phyloP scores from a whole-genome alignment of 2,113 vertebrate species.

The Hemiprocne comata region DNA sequence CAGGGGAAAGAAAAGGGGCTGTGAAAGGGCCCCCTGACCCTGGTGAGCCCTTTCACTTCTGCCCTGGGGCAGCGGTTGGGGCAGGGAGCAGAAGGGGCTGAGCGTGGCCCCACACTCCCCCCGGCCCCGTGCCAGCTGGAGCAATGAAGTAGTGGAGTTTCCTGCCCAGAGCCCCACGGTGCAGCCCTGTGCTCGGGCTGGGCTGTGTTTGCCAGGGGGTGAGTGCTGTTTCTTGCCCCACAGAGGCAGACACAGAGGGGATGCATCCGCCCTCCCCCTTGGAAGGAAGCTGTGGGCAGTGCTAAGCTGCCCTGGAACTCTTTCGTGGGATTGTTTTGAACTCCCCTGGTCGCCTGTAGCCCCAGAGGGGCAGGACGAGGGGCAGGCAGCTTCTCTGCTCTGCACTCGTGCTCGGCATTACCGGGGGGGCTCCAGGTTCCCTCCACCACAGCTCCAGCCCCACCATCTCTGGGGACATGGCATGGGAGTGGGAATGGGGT shows the following conservation, averaged over 20 bases:
- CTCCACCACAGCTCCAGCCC: not conserved
- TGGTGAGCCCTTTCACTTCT: not conserved
- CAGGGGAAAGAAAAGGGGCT: not conserved
- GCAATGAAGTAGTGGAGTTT: not conserved
- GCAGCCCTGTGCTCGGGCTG: rapidly evolving
- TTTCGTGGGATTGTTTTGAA: not conserved
- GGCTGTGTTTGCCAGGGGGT: not conserved
- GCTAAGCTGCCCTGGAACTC: not conserved
- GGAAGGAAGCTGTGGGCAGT: not conserved
- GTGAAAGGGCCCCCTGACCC: not conserved
- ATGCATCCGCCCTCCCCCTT: not conserved
- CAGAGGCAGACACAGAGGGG: not conserved
- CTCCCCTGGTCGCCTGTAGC: not conserved
- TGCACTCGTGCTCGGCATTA: not conserved
- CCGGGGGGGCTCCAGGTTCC: not conserved
- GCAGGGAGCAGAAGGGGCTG: not conserved
- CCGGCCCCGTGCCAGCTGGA: rapidly evolving
- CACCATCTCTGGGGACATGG: rapidly evolving
- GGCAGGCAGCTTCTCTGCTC: not conserved
- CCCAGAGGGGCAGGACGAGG: not conserved
- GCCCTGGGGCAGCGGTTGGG: not conserved
- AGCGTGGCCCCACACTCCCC: rapidly evolving
- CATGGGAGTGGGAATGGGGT: not conserved
- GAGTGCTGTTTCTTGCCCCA: not conserved
- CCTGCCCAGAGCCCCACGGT: not conserved